phyloP scores from a whole-genome alignment of 2,888 invertebrate genomes.

The Prosapia bicincta region DNA sequence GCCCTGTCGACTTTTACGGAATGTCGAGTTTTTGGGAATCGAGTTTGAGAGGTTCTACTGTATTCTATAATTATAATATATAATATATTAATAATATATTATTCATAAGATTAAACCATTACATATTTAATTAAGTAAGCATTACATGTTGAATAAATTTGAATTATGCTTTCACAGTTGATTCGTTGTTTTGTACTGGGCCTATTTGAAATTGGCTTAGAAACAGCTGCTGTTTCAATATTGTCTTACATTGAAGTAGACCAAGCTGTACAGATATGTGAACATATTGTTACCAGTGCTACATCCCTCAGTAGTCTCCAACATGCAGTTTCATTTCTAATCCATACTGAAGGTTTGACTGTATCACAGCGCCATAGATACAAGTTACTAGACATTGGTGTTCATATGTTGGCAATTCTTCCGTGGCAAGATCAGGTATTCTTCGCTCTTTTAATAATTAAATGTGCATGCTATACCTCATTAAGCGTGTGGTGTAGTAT shows the following conservation, averaged over 20 bases:
- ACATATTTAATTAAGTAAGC: too few relatives aligned
- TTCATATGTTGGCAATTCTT: slow-evolving; percentile 22
- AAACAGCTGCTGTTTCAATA: slow-evolving; percentile 4
- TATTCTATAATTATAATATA: too few relatives aligned
- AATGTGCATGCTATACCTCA: too few relatives aligned
- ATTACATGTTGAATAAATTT: too few relatives aligned
- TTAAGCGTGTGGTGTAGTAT: too few relatives aligned
- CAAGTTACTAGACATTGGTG: slow-evolving; percentile 19
- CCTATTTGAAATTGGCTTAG: slow-evolving; percentile 16
- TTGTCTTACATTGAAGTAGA: slow-evolving; percentile 10
- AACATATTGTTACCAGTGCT: slow-evolving; percentile 9
- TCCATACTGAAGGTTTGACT: not conserved
- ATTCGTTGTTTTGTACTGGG: slow-evolving; percentile 18
- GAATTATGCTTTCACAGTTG: slow-evolving; percentile 4
- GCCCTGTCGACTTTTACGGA: too few relatives aligned
- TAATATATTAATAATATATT: too few relatives aligned
- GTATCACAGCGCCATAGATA: slow-evolving; percentile 10
- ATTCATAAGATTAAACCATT: too few relatives aligned
- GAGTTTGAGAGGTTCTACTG: too few relatives aligned
- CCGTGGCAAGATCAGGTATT: slow-evolving; percentile 25
- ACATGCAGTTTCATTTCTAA: slow-evolving; percentile 9
- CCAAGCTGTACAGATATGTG: slow-evolving; percentile 14
- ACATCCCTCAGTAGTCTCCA: slow-evolving; percentile 13
- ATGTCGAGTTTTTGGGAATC: too few relatives aligned
- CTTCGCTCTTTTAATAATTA: too few relatives aligned